Evolutionary conservation across 2,888 invertebrate species (phyloP).

Genomic region (Ligdia adustata): DNA sequence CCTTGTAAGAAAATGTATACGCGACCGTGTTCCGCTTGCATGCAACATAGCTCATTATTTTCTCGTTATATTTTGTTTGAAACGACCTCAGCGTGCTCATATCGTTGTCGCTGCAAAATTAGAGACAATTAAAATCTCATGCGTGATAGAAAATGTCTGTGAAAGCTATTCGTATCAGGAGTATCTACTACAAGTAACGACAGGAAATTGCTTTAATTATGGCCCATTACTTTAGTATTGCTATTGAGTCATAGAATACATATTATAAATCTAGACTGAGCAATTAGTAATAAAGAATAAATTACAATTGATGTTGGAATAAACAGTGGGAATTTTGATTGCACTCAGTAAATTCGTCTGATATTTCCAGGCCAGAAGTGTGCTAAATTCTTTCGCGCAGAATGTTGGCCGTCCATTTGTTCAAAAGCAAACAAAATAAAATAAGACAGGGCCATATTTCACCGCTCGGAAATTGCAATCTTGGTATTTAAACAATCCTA

Average conservation of each 20-base stretch:
- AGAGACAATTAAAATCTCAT: neutral
- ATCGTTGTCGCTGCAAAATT: too few relatives aligned
- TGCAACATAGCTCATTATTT: slow-evolving; percentile 60
- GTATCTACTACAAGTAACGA: too few relatives aligned
- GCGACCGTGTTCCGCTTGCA: slow-evolving; percentile 40
- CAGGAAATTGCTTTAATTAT: slow-evolving; percentile 37
- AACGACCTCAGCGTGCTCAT: neutral
- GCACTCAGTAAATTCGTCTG: slow-evolving; percentile 9
- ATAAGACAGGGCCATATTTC: slow-evolving; percentile 52
- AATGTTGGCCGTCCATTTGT: slow-evolving; percentile 9
- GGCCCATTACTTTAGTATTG: slow-evolving; percentile 33
- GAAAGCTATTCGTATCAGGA: too few relatives aligned
- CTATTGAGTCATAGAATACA: slow-evolving; percentile 33
- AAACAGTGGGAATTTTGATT: slow-evolving; percentile 25
- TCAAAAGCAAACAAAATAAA: slow-evolving; percentile 41
- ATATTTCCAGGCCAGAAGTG: slow-evolving; percentile 20
- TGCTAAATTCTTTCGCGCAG: slow-evolving; percentile 18
- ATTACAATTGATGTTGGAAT: slow-evolving; percentile 19
- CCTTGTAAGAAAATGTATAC: slow-evolving; percentile 46
- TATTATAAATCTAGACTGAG: slow-evolving; percentile 24
- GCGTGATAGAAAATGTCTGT: too few relatives aligned
- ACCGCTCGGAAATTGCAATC: slow-evolving; percentile 49
- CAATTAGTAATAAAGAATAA: slow-evolving; percentile 1
- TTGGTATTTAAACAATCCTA: slow-evolving; percentile 63
- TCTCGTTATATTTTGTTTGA: slow-evolving; percentile 62